Evolutionary conservation across 92 coral and sea anemone species (phyloP).

Genomic region (Blastomussa wellsi): DNA sequence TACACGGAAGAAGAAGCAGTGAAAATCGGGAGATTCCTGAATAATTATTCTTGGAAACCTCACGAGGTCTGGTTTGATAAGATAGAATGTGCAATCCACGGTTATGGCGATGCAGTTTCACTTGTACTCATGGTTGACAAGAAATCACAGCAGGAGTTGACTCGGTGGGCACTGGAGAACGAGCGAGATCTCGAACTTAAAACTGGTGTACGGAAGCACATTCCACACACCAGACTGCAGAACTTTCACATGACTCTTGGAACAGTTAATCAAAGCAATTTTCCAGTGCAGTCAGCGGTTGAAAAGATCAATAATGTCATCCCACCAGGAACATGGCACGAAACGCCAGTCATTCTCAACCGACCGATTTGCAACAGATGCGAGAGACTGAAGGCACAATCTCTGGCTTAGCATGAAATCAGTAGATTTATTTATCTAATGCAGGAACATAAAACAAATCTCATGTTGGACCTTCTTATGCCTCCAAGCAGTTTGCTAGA

Average conservation of each 20-base stretch:
- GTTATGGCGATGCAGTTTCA: constrained; percentile 51
- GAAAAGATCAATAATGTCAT: constrained; percentile 56
- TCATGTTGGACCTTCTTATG: no score
- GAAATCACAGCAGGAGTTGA: constrained; percentile 36
- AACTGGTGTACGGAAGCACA: constrained; percentile 53
- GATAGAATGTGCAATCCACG: constrained; percentile 56
- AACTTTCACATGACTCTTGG: constrained; percentile 72
- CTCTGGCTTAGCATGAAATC: no score
- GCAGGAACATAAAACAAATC: no score
- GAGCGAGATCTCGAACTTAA: constrained; percentile 48
- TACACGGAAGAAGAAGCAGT: constrained; percentile 51
- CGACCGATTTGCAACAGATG: constrained; percentile 55
- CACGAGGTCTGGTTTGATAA: constrained; percentile 49
- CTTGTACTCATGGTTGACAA: constrained; percentile 51
- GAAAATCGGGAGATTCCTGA: constrained; percentile 48
- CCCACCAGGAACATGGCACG: constrained; percentile 58
- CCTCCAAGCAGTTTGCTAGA: no score
- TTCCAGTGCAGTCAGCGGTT: constrained; percentile 52
- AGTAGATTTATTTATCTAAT: no score
- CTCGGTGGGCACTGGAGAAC: constrained; percentile 43
- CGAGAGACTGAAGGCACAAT: constrained; percentile 11
- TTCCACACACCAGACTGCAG: no score
- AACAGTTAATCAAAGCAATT: constrained; percentile 53
- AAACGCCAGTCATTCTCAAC: constrained; percentile 42
- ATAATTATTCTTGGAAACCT: constrained; percentile 43